Evolutionary conservation across 2,113 vertebrate genomes (phyloP).

Genomic region (Bettongia penicillata): DNA sequence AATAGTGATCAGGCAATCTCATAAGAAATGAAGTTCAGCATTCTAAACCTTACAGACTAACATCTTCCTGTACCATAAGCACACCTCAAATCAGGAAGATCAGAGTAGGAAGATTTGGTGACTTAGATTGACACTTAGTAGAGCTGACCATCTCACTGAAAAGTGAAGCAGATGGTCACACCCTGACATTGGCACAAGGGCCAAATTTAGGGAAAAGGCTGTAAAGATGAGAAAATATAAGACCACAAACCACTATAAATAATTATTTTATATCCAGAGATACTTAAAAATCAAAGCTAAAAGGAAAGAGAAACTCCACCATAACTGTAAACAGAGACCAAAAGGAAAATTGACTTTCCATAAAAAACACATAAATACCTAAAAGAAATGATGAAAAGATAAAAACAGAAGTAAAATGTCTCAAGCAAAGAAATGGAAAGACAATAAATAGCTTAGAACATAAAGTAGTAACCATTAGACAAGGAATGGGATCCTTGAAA

Average conservation of each 20-base stretch:
- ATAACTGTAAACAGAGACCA: neutral
- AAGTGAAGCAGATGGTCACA: neutral
- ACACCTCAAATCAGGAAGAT: neutral
- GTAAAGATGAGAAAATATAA: neutral
- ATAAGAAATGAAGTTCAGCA: neutral
- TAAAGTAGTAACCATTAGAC: neutral
- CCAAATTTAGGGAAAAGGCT: neutral
- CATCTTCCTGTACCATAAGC: neutral
- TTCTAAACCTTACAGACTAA: neutral
- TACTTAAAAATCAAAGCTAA: no score
- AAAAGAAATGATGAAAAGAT: neutral
- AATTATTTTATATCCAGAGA: neutral
- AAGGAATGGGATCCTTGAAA: neutral
- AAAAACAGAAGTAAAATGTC: neutral
- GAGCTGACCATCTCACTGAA: neutral
- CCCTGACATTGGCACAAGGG: neutral
- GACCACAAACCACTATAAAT: neutral
- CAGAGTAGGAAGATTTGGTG: neutral
- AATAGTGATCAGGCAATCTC: neutral
- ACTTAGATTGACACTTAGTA: neutral
- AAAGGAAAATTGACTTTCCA: neutral
- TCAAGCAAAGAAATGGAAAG: neutral
- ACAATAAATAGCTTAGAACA: neutral
- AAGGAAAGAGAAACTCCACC: neutral
- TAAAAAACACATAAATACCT: neutral